These are phyloP conservation scores for Vidua chalybeata DNA, from an alignment of 2,113 vertebrate species.

Conservation along the genomic window DNA sequence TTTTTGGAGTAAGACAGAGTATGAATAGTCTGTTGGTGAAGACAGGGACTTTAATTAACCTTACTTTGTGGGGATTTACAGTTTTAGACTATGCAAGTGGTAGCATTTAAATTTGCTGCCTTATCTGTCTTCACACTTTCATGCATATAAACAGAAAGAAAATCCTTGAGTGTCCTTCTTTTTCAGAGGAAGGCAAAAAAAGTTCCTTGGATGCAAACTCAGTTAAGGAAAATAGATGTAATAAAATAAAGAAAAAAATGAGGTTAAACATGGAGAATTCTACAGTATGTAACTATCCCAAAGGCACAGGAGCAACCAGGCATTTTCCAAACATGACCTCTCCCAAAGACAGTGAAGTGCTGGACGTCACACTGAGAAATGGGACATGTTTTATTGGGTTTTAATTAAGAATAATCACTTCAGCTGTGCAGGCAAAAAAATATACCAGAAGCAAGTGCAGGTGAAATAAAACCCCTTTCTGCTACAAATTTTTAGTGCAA, in stretches of 20 bases:
- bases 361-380: not conserved
- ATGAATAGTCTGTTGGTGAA: not conserved
- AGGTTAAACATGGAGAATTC: not conserved
- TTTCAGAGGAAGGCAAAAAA: not conserved
- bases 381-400: not conserved
- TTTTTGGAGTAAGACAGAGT: not conserved
- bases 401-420: not conserved
- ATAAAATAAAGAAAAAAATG: not conserved
- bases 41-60: not conserved
- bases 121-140: not conserved
- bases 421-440: not conserved
- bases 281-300: not conserved
- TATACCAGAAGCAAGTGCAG: not conserved
- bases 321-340: not conserved
- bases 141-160: not conserved
- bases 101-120: not conserved
- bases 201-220: not conserved
- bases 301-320: not conserved
- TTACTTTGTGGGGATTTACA: constrained; percentile 3
- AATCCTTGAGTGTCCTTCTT: not conserved
- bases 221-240: not conserved
- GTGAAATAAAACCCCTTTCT: not conserved
- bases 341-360: not conserved
- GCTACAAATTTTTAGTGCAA: not conserved
- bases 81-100: not conserved